Conservation (phyloP, 2,888 invertebrate genomes). For the Hirtodrosophila histrioides region DNA sequence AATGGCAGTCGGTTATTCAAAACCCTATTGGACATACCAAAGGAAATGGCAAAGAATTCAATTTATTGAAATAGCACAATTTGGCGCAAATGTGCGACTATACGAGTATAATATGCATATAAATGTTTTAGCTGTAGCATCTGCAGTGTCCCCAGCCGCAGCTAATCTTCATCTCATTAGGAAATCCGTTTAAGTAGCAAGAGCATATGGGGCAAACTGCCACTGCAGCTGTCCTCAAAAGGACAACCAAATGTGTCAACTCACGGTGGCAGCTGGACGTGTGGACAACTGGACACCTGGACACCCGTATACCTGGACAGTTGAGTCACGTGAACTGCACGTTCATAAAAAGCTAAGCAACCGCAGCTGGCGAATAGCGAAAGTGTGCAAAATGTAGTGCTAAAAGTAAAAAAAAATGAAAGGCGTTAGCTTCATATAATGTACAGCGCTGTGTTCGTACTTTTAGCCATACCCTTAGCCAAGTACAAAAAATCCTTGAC, state of each 20-base stretch:
- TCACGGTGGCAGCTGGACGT: conserved; percentile 42
- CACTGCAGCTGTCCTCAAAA: conserved; percentile 29
- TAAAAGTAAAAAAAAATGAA: conserved; percentile 37
- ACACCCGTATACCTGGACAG: conserved; percentile 36
- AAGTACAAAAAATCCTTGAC: conserved; percentile 1
- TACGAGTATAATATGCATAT: too few relatives aligned
- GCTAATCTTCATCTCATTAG: conserved; percentile 44
- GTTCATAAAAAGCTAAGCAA: conserved; percentile 32
- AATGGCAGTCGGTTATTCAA: too few relatives aligned
- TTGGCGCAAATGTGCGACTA: too few relatives aligned
- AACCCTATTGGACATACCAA: too few relatives aligned
- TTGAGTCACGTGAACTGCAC: conserved; percentile 38
- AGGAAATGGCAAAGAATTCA: too few relatives aligned
- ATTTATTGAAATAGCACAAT: too few relatives aligned
- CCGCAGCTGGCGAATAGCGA: conserved; percentile 47
- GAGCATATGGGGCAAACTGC: conserved; percentile 29
- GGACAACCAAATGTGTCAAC: conserved; percentile 52
- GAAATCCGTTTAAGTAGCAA: conserved; percentile 37
- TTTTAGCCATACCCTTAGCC: not conserved
- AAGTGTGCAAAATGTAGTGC: conserved; percentile 57
- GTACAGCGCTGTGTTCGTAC: conserved; percentile 1
- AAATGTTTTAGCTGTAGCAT: not conserved
- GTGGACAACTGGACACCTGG: conserved; percentile 5
- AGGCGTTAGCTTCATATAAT: conserved; percentile 25
- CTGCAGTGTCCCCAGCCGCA: conserved; percentile 1